Base-by-base conservation (phyloP, 2,113 vertebrate species). In the Stigmatopora nigra region DNA sequence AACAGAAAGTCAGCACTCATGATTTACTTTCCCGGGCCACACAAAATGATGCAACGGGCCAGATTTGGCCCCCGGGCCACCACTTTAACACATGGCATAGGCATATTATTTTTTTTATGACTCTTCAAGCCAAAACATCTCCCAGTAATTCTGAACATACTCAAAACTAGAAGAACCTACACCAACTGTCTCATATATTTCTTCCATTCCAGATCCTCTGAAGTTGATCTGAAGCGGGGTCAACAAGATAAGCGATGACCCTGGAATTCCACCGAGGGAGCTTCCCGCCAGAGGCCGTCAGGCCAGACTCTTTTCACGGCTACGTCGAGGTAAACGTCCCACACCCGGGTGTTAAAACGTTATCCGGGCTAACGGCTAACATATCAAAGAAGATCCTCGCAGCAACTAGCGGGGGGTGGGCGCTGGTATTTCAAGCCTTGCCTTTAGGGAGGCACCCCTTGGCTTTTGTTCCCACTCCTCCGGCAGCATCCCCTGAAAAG, bases 401-500 rank as follows among this genome's bases (percentile, higher is more conserved):
- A 63, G 46, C n/a, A 79, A 81, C 76, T 65, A 73, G 70, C 78
- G 72, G 77, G 68, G 72, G 76, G 72, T 63, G 9, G 79, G 78
- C 66, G 68, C 67, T 13, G 59, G 38, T 15, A 75, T 79, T 71
- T 61, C n/a, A 61, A 45, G 58, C 38, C 2, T 63, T 73, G 77
- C 67, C 3, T 62, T 17, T 19, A 8, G 69, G 65, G 48, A 68
- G 73, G 41, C 73, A 78, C 72, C 75, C 73, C 73, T 78, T 68
- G 57, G 73, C 83, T 87, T 91, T 90, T 91, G 90, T 91, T 90
- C 86, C 72, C 63, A 72, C 82, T 72, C 81, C 84, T 88, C 79
- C 87, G 71, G 80, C 80, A 79, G 85, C 86, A 89, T 85, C 84
- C 82, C 84, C 82, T 91, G 88, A 91, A 91, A 91, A 89, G 89